Conservation (phyloP, 1,140 invertebrate genomes). For the Diabrotica virgifera region DNA sequence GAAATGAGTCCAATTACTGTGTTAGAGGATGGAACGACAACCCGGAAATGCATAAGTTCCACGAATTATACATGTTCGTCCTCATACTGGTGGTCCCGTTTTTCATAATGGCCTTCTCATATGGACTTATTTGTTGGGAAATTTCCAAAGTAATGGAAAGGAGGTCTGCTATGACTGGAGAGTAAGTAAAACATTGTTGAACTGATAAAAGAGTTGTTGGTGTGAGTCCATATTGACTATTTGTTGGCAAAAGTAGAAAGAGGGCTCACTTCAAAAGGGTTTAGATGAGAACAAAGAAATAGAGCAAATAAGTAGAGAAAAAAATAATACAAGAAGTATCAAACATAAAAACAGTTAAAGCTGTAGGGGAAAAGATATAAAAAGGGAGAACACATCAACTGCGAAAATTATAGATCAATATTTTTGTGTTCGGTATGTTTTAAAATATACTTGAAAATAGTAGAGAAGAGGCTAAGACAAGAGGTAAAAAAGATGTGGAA, state of each 20-base stretch:
- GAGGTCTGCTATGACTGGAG: constrained; percentile 56
- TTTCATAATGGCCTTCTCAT: constrained; percentile 64
- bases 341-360: no score
- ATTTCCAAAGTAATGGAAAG: constrained; percentile 61
- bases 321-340: no score
- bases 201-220: not conserved
- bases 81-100: constrained; percentile 64
- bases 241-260: not conserved
- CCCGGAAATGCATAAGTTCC: constrained; percentile 53
- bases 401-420: no score
- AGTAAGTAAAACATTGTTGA: constrained; percentile 43
- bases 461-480: no score
- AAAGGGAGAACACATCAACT: no score
- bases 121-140: constrained; percentile 64
- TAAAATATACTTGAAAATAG: no score
- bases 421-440: no score
- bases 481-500: no score
- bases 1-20: constrained; percentile 60
- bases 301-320: no score
- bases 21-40: constrained; percentile 55
- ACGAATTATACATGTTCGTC: constrained; percentile 66
- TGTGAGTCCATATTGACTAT: not conserved
- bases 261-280: no score
- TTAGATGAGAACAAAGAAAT: no score
- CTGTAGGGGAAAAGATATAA: no score